phyloP scores from a whole-genome alignment of 2,797 vertebrate species.

The Austrolebias charrua region DNA sequence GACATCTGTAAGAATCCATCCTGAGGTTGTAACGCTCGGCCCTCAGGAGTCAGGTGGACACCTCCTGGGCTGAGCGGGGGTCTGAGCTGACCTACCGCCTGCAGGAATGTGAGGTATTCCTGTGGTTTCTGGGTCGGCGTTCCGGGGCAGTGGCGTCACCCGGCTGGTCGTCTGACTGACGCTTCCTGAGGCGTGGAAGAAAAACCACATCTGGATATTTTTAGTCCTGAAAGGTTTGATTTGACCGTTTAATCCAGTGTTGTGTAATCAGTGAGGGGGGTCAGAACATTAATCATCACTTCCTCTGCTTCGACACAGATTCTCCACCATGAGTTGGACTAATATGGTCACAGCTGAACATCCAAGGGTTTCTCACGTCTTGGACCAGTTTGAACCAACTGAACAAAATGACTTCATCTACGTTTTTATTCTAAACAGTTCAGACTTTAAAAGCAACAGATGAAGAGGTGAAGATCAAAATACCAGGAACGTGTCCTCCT shows the following conservation, averaged over 20 bases:
- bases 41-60: constrained; percentile 2
- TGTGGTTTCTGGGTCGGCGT: constrained; percentile 32
- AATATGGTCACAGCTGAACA: constrained; percentile 14
- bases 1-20: too few relatives aligned
- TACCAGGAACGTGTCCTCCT: too few relatives aligned
- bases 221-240: constrained; percentile 44
- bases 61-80: not conserved
- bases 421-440: too few relatives aligned
- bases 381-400: not conserved
- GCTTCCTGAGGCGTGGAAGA: constrained; percentile 48
- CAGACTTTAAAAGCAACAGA: too few relatives aligned
- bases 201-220: constrained; percentile 59
- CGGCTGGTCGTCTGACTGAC: constrained; percentile 36
- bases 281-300: constrained; percentile 6
- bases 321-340: constrained; percentile 1
- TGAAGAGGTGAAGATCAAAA: too few relatives aligned
- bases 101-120: constrained; percentile 60
- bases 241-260: constrained; percentile 35
- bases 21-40: not conserved
- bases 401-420: too few relatives aligned
- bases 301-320: constrained; percentile 13
- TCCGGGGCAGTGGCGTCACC: constrained; percentile 42
- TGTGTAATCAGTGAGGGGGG: constrained; percentile 1
- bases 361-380: not conserved
- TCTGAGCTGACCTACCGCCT: constrained; percentile 40